A percentile compares a stretch with the other conserved stretches of the same genome.
Conservation (phyloP, 1,140 invertebrate genomes). For the Melanaphis sacchari region DNA sequence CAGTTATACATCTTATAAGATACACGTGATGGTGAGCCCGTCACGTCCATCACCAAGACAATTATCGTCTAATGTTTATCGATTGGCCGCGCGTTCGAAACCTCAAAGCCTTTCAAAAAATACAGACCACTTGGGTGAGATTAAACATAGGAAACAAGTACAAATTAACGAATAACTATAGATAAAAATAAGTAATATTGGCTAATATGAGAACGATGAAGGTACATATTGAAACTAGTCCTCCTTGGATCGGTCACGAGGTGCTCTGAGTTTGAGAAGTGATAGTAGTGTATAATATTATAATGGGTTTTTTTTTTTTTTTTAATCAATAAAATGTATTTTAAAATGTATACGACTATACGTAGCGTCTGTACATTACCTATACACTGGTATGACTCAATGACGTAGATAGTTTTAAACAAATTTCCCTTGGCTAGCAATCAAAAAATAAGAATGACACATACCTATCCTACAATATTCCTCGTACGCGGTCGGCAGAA, state of each 20-base stretch:
- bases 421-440: constrained; percentile 44
- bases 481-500: background rate
- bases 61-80: constrained; percentile 29
- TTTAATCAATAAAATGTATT: constrained; percentile 46
- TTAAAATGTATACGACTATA: background rate
- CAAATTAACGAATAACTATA: constrained; percentile 41
- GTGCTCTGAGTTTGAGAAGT: constrained; percentile 46
- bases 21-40: background rate
- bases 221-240: constrained; percentile 51
- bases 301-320: constrained; percentile 45
- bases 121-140: constrained; percentile 1
- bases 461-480: background rate
- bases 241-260: constrained; percentile 54
- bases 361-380: background rate
- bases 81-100: background rate
- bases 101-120: background rate
- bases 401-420: constrained; percentile 30
- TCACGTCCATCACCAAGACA: constrained; percentile 8
- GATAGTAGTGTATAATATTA: constrained; percentile 41
- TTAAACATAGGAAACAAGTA: constrained; percentile 9
- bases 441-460: constrained; percentile 29
- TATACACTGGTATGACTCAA: background rate
- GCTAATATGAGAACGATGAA: constrained; percentile 32
- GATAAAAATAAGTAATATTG: constrained; percentile 43
- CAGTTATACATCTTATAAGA: background rate